Conservation (phyloP, 2,888 invertebrate genomes). For the Oxyscelio sp. region DNA sequence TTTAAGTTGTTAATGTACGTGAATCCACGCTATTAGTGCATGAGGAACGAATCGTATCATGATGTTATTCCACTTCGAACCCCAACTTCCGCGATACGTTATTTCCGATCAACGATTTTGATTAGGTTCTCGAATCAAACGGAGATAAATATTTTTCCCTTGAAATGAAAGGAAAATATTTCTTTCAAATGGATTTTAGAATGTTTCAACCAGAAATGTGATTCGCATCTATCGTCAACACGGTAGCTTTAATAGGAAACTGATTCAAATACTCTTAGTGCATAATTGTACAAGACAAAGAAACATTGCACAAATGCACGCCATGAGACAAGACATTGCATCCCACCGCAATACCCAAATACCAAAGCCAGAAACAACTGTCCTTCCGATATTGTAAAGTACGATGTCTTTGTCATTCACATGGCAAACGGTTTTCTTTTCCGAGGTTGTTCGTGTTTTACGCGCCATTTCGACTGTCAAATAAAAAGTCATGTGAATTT, state of each 20-base stretch:
- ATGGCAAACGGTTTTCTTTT: constrained; percentile 37
- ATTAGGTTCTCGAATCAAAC: neutral
- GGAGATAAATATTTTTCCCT: neutral
- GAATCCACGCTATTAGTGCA: neutral
- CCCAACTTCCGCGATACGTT: too few relatives aligned
- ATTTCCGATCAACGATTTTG: constrained; percentile 9
- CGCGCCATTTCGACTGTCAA: constrained; percentile 6
- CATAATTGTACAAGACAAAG: constrained; percentile 68
- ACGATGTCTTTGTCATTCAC: constrained; percentile 73
- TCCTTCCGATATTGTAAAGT: constrained; percentile 78
- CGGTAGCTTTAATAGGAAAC: constrained; percentile 50
- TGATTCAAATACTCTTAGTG: constrained; percentile 78
- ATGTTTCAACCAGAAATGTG: constrained; percentile 54
- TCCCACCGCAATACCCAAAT: constrained; percentile 84
- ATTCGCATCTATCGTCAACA: constrained; percentile 45
- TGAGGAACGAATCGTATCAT: constrained; percentile 5
- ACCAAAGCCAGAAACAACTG: constrained; percentile 83
- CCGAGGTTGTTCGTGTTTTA: constrained; percentile 45
- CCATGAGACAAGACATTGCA: constrained; percentile 69
- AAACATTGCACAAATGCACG: constrained; percentile 54
- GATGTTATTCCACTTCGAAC: constrained; percentile 19
- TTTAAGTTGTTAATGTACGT: constrained; percentile 34
- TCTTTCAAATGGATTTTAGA: neutral
- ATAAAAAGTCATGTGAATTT: neutral
- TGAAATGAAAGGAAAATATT: neutral